Percentiles rank a stretch among this genome's conserved stretches.
Conservation (phyloP, 2,888 invertebrate genomes). For the Elaeidobius kamerunicus region DNA sequence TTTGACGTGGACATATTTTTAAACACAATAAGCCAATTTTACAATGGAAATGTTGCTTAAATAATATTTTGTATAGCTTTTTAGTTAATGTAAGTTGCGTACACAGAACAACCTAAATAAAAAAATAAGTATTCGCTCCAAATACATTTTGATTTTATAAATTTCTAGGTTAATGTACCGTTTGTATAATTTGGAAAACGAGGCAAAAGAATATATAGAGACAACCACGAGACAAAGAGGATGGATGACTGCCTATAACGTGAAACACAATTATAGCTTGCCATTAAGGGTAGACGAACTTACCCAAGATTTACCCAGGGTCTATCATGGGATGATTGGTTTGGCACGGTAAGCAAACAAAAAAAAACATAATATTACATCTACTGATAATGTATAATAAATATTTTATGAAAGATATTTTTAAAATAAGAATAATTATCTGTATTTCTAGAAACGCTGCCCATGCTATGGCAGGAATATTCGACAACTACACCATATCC, state of each 20-base stretch:
- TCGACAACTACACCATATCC: constrained; percentile 58
- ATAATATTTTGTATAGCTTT: too few relatives aligned
- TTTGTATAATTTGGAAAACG: constrained; percentile 48
- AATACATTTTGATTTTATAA: too few relatives aligned
- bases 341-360: constrained; percentile 49
- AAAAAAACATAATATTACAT: too few relatives aligned
- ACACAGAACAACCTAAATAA: too few relatives aligned
- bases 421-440: too few relatives aligned
- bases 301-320: constrained; percentile 54
- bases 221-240: constrained; percentile 48
- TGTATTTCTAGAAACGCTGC: constrained; percentile 47
- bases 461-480: constrained; percentile 57
- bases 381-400: too few relatives aligned
- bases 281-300: constrained; percentile 63
- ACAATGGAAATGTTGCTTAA: too few relatives aligned
- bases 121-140: too few relatives aligned
- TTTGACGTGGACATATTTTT: too few relatives aligned
- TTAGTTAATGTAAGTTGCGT: too few relatives aligned
- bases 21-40: too few relatives aligned
- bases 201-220: constrained; percentile 48
- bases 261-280: constrained; percentile 65
- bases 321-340: constrained; percentile 57
- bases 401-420: too few relatives aligned
- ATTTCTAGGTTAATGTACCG: constrained; percentile 49
- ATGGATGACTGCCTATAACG: constrained; percentile 71